Conservation (phyloP, 2,888 invertebrate genomes). For the Branchipolynoe longqiensis region DNA sequence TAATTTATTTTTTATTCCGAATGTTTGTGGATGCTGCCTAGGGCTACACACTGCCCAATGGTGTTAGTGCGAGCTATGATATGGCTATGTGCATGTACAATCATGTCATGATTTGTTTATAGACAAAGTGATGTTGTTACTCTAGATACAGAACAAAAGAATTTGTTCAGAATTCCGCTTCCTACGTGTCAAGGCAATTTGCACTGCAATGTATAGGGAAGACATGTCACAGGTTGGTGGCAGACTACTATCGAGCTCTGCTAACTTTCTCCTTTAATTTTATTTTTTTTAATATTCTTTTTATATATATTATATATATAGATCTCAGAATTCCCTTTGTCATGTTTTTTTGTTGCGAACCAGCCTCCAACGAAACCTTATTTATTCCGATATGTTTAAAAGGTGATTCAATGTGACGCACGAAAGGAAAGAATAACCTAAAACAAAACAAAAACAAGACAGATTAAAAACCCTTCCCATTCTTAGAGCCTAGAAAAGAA, state of each 20-base stretch:
- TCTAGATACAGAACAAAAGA: slow-evolving; percentile 5
- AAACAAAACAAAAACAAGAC: too few relatives aligned
- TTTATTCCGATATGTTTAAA: slow-evolving; percentile 40
- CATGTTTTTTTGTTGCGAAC: background rate
- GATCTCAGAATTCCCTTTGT: slow-evolving; percentile 29
- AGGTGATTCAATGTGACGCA: slow-evolving; percentile 13
- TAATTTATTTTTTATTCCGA: too few relatives aligned
- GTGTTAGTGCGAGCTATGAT: slow-evolving; percentile 33
- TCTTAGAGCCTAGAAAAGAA: too few relatives aligned
- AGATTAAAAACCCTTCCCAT: too few relatives aligned
- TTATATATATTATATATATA: slow-evolving; percentile 1
- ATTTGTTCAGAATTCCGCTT: background rate
- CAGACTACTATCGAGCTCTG: background rate
- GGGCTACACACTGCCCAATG: slow-evolving; percentile 19
- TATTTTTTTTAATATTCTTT: background rate
- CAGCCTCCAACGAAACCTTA: slow-evolving; percentile 5
- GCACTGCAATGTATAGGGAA: slow-evolving; percentile 37
- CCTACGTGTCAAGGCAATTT: slow-evolving; percentile 12
- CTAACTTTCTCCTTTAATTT: background rate
- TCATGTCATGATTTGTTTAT: slow-evolving; percentile 42
- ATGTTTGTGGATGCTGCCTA: slow-evolving; percentile 40
- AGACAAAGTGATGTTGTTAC: slow-evolving; percentile 53
- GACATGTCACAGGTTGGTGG: background rate
- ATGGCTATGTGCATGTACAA: slow-evolving; percentile 11
- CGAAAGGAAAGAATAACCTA: slow-evolving; percentile 35